Evolutionary conservation across 2,888 invertebrate species (phyloP).

Genomic region (Hirtodrosophila duncani): DNA sequence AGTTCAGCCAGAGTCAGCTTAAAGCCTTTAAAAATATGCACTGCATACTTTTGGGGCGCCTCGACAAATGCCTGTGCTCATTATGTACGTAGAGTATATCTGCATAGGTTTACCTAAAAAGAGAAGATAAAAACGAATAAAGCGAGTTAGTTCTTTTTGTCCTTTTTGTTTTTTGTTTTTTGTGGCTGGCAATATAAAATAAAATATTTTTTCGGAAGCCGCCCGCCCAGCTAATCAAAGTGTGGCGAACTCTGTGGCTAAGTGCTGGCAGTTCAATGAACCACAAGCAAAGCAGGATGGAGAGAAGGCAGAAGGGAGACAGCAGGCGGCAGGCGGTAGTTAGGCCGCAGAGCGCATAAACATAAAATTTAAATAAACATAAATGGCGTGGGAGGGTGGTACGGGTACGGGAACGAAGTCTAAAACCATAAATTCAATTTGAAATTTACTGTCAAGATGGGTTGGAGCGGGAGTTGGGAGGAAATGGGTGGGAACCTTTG

Average conservation of each 20-base stretch:
- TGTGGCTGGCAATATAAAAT: too few relatives aligned
- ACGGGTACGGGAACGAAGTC: constrained; percentile 1
- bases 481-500: background rate
- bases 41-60: too few relatives aligned
- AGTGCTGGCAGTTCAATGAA: constrained; percentile 44
- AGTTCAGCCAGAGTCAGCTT: too few relatives aligned
- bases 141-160: constrained; percentile 11
- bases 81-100: too few relatives aligned
- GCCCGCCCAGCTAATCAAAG: constrained; percentile 28
- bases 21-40: too few relatives aligned
- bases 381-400: constrained; percentile 26
- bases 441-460: constrained; percentile 55
- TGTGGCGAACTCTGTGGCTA: too few relatives aligned
- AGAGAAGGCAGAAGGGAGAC: background rate
- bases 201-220: too few relatives aligned
- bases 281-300: constrained; percentile 40
- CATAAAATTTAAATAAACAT: constrained; percentile 60
- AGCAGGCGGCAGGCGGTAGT: constrained; percentile 33
- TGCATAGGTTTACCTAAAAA: constrained; percentile 35
- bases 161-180: too few relatives aligned
- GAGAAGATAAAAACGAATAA: constrained; percentile 17
- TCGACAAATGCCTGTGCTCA: too few relatives aligned
- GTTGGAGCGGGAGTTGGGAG: background rate
- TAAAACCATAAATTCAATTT: constrained; percentile 63
- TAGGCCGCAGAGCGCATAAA: too few relatives aligned